Conservation (phyloP, 2,888 invertebrate genomes). For the Diplazon laetatorius region DNA sequence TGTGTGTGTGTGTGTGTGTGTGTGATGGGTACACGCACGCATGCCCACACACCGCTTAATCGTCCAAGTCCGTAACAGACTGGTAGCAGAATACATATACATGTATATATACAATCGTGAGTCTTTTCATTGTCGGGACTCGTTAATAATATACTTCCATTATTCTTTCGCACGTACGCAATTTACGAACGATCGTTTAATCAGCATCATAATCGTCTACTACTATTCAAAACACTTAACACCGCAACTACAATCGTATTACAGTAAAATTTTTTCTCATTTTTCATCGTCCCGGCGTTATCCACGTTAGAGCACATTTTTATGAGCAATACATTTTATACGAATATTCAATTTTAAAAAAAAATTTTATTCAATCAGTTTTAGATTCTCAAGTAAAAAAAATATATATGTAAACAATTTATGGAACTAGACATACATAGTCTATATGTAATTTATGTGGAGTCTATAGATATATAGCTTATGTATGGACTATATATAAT, state of each 20-base stretch:
- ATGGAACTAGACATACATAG: too few species aligned
- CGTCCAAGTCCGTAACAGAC: conserved; percentile 25
- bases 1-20: not conserved
- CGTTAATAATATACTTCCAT: conserved; percentile 56
- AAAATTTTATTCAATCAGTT: too few species aligned
- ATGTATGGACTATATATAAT: too few species aligned
- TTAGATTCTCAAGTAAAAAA: too few species aligned
- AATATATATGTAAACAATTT: too few species aligned
- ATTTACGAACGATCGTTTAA: conserved; percentile 55
- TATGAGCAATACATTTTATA: too few species aligned
- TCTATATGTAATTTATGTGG: too few species aligned
- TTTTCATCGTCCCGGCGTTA: not conserved
- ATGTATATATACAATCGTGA: too few species aligned
- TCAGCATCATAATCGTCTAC: conserved; percentile 30
- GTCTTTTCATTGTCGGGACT: conserved; percentile 56
- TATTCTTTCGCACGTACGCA: conserved; percentile 59
- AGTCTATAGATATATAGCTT: too few species aligned
- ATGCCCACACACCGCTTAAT: not conserved
- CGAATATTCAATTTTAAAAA: too few species aligned
- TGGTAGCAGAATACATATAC: conserved; percentile 29
- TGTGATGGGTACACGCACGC: conserved; percentile 13
- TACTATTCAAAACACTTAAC: conserved; percentile 53
- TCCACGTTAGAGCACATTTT: not conserved
- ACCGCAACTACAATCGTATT: conserved; percentile 40
- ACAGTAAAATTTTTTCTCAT: not conserved